Conservation (phyloP, 2,113 vertebrate species). For the Sitta europaea region DNA sequence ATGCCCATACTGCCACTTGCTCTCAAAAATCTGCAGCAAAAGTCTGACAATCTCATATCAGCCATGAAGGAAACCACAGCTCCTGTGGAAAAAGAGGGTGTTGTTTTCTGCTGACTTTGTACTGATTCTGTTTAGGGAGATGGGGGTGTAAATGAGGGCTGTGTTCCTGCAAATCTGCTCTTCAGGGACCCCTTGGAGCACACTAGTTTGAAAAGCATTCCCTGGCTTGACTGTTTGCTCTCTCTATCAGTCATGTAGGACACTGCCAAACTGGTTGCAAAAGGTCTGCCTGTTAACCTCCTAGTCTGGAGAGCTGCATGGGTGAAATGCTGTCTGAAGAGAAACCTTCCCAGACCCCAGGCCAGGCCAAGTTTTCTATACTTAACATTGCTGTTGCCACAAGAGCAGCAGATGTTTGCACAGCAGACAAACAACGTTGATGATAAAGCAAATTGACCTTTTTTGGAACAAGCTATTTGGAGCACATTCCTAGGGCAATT, state of each 20-base stretch:
- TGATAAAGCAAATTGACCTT: constrained; percentile 42
- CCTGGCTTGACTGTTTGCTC: neutral
- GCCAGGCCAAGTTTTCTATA: neutral
- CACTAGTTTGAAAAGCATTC: neutral
- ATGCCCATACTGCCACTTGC: neutral
- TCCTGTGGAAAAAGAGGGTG: neutral
- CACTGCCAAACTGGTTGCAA: neutral
- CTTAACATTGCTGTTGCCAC: neutral
- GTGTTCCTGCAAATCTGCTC: neutral
- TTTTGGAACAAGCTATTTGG: constrained; percentile 11
- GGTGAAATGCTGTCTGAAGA: neutral
- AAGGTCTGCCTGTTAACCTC: neutral
- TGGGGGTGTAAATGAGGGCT: neutral
- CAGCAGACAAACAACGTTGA: constrained; percentile 20
- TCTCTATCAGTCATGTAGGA: neutral
- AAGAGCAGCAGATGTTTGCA: constrained; percentile 48
- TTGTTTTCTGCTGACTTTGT: neutral
- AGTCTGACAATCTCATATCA: neutral
- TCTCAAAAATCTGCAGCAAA: neutral
- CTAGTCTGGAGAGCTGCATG: neutral
- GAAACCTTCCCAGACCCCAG: neutral
- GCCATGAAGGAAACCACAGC: neutral
- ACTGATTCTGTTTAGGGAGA: neutral
- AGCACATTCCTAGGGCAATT: neutral
- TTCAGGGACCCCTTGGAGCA: neutral